A percentile compares a stretch with the other conserved stretches of the same genome.
These are phyloP conservation scores for Hipposideros larvatus DNA, from an alignment of 2,797 vertebrate species.

Conservation along the genomic window DNA sequence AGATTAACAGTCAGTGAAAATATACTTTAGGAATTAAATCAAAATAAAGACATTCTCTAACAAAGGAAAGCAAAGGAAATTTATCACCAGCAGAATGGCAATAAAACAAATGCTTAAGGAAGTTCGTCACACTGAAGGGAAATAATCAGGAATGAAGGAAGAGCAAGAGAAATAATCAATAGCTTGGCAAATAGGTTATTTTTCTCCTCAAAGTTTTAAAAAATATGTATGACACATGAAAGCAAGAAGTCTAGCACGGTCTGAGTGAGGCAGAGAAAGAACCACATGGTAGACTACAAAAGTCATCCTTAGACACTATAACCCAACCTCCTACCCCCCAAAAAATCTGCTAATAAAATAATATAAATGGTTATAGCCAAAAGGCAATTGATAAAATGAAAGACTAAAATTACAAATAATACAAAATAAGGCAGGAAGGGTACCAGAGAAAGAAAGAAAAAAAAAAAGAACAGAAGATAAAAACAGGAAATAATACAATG, in stretches of 20 bases:
- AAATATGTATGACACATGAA: background rate
- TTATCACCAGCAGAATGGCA: background rate
- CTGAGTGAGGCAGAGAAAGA: background rate
- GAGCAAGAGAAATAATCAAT: background rate
- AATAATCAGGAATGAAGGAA: background rate
- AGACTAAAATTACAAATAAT: background rate
- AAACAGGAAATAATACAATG: background rate
- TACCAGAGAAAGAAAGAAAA: background rate
- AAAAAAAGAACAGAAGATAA: background rate
- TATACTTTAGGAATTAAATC: background rate
- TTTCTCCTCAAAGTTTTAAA: background rate
- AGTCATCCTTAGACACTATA: background rate
- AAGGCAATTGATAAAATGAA: background rate
- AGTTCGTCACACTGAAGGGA: background rate
- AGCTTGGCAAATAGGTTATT: background rate
- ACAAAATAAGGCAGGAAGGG: background rate
- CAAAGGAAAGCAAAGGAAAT: background rate
- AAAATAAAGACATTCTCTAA: conserved; percentile 32
- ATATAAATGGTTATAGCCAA: background rate
- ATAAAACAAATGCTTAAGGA: background rate
- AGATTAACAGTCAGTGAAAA: background rate
- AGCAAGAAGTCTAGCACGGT: background rate
- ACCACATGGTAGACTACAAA: background rate
- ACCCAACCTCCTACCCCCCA: background rate
- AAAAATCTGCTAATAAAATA: background rate